These are phyloP conservation scores for Chrysoperla carnea DNA, from an alignment of 1,140 invertebrate species.

Conservation along the genomic window DNA sequence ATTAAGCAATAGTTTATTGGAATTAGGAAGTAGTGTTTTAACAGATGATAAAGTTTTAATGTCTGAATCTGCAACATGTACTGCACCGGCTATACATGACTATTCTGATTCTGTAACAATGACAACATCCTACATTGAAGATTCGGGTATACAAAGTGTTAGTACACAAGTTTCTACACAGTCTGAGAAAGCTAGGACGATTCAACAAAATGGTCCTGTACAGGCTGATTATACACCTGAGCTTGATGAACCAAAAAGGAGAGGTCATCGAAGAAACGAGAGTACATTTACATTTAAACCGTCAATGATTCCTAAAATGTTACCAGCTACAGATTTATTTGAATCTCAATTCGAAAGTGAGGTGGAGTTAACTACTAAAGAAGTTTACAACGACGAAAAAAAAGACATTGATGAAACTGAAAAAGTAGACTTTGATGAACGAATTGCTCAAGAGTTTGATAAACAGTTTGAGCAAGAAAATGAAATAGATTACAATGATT, in stretches of 20 bases:
- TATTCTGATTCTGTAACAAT: conserved; percentile 30
- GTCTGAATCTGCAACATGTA: conserved; percentile 17
- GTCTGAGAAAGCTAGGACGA: conserved; percentile 17
- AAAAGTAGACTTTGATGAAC: conserved; percentile 16
- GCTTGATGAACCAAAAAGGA: conserved; percentile 26
- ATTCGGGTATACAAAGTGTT: conserved; percentile 27
- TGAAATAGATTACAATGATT: conserved; percentile 11
- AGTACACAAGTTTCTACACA: conserved; percentile 35
- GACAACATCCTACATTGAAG: conserved; percentile 27
- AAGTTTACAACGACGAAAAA: conserved; percentile 22
- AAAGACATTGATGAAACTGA: conserved; percentile 25
- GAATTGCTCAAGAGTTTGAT: conserved; percentile 13
- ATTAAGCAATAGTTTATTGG: conserved; percentile 23
- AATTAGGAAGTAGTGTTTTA: conserved; percentile 16
- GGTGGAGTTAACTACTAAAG: conserved; percentile 22
- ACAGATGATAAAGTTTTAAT: conserved; percentile 10
- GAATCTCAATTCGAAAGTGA: conserved; percentile 21
- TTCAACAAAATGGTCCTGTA: conserved; percentile 31
- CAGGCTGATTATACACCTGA: conserved; percentile 33
- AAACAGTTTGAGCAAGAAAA: not conserved
- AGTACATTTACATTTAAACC: conserved; percentile 26
- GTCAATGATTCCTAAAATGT: conserved; percentile 9
- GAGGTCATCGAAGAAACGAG: conserved; percentile 33
- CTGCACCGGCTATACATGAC: conserved; percentile 13
- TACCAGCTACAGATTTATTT: conserved; percentile 10